Base-by-base conservation (phyloP, 2,113 vertebrate species). In the Oplegnathus fasciatus region DNA sequence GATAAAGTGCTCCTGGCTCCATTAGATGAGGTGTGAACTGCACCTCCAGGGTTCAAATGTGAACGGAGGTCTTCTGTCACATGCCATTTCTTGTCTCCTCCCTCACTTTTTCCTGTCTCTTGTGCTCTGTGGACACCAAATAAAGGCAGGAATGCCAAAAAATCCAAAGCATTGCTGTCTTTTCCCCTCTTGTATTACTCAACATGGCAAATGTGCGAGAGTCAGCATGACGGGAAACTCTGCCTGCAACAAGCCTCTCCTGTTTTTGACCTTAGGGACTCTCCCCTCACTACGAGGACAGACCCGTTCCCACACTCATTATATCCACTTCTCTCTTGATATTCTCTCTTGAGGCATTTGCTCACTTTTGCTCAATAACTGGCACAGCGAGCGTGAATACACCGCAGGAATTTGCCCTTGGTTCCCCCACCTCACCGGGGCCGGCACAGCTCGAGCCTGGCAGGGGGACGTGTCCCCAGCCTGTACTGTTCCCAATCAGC, bases 331-430 rank as follows among this genome's bases (percentile, higher is more conserved):
- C 48, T 66, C 66, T 57, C 40, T 55, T 17, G 0, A 70, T 73
- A 55, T 67, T 69, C 60, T 74, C 34, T 50, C 58, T 0, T 78
- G 79, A 83, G 68, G 74, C 40, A 65, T 78, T 82, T 40, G 52
- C 68, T 86, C 69, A 42, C 78, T 83, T 88, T 67, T 89, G 74
- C 32, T 54, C 79, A 91, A 87, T 85, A 89, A 90, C 86, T 83
- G 76, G 83, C 86, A 82, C 86, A 77, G 86, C 3, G 58, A 89
- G 90, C 60, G 46, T 85, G 88, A 85, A 84, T 76, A 86, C 65
- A 65, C 90, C 20, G 5, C 75, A 93, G 87, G 88, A 91, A 90
- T 93, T 58, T 66, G 84, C 72, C 86, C 88, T 88, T 17, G 69
- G 46, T 11, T n/a, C 42, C 80, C 72, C 48, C 24, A 1, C 62